A percentile compares a stretch with the other conserved stretches of the same genome.
Conservation (phyloP, 1,140 invertebrate species). For the Panagrolaimus sp. region DNA sequence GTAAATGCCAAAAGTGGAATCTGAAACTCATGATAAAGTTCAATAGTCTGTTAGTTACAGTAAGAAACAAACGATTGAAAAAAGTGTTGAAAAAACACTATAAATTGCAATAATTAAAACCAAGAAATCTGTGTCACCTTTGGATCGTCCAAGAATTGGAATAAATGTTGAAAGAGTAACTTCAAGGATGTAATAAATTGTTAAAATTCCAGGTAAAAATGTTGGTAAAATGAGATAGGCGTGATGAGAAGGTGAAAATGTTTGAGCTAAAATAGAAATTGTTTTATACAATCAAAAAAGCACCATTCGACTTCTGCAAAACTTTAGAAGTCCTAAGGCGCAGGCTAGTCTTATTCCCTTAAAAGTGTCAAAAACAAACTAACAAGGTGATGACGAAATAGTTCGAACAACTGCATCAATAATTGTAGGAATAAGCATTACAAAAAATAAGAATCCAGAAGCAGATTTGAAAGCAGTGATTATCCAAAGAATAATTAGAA, state of each 20-base stretch:
- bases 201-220: not conserved
- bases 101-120: not conserved
- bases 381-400: not conserved
- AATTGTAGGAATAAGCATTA: conserved; percentile 1
- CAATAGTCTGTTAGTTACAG: not conserved
- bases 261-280: not conserved
- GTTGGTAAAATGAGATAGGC: not conserved
- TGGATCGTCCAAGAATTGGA: conserved; percentile 9
- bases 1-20: conserved; percentile 1
- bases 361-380: no score
- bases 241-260: not conserved
- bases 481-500: not conserved
- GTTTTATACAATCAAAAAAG: not conserved
- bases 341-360: no score
- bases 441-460: not conserved
- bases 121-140: conserved; percentile 8
- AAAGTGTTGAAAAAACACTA: not conserved
- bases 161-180: not conserved
- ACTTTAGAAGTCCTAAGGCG: no score
- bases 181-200: not conserved
- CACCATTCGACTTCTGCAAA: no score
- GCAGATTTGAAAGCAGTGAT: not conserved
- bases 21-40: not conserved
- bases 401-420: not conserved
- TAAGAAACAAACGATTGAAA: not conserved